Evolutionary conservation across 2,113 vertebrate genomes (phyloP), one percentile per base, ranked within the genome.

Genomic region (Trematomus loennbergii): DNA sequence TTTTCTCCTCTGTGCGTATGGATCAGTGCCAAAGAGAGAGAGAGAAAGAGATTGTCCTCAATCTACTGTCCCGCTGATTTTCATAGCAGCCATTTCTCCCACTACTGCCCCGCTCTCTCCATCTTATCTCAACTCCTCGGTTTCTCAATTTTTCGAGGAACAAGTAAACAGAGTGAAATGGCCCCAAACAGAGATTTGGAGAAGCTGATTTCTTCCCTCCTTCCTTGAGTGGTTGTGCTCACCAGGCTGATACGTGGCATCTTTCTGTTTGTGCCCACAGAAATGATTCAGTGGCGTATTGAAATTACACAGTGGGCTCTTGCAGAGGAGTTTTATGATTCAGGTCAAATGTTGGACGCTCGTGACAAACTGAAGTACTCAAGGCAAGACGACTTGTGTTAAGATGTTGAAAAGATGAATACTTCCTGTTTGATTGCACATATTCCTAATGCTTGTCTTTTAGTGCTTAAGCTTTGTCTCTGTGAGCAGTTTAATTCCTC

Each of bases 271-370:
- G 81, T 67, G 64, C 81, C 87, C 82, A 80, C 78, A 81, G 85
- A 65, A 86, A 82, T 87, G 81, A 87, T 89, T 91, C 65, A 84
- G 80, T 59, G 75, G 70, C 75, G 70, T 79, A 73, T 85, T 79
- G 86, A 88, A 75, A 88, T 86, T 66, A 77, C 81, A 73, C 80
- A 75, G 75, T 61, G 69, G 63, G 57, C 63, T 74, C 58, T 29
- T 78, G 80, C 72, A 67, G 60, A 76, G 46, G 76, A 76, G 68
- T 80, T 75, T 79, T 25, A 36, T 66, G 68, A 66, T 72, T 36
- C 70, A 33, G 64, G 55, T 79, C 63, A 20, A 64, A 73, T 46
- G 16, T 76, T 45, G 52, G 80, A 69, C 57, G 49, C 63, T 70
- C 46, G 5, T 54, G 53, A 53, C 50, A 72, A 85, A 78, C 49